Evolutionary conservation across 2,888 invertebrate species (phyloP).

Genomic region (Reticulitermes lucifugus): DNA sequence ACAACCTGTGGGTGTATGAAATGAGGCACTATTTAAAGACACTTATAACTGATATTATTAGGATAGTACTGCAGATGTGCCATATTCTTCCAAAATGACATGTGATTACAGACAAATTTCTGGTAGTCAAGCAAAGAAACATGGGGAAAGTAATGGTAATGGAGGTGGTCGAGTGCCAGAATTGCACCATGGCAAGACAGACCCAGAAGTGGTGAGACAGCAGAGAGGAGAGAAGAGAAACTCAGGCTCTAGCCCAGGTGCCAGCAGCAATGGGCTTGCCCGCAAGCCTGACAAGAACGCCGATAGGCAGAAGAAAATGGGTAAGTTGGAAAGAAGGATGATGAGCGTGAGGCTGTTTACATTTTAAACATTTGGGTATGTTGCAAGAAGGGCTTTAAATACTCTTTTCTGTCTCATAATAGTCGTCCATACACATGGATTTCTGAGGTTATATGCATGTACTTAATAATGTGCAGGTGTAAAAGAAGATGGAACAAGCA

Average conservation of each 20-base stretch:
- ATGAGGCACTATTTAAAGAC: no score
- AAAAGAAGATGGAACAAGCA: slow-evolving; percentile 56
- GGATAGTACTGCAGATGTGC: no score
- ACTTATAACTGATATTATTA: no score
- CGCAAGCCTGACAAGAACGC: slow-evolving; percentile 51
- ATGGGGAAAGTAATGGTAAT: slow-evolving; percentile 60
- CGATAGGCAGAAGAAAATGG: slow-evolving; percentile 51
- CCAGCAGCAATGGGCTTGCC: slow-evolving; percentile 57
- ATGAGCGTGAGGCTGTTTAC: no score
- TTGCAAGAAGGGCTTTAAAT: no score
- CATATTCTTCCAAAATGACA: no score
- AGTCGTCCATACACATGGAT: no score
- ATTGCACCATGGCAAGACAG: slow-evolving; percentile 54
- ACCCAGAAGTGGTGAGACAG: slow-evolving; percentile 55
- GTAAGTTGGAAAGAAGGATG: slow-evolving; percentile 36
- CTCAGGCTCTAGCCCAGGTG: slow-evolving; percentile 46
- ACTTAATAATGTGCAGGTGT: slow-evolving; percentile 48
- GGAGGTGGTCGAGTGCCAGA: slow-evolving; percentile 56
- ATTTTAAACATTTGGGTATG: no score
- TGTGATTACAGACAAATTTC: slow-evolving; percentile 58
- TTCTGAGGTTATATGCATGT: no score
- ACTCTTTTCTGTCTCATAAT: no score
- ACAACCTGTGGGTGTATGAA: no score
- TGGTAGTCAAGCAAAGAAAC: slow-evolving; percentile 66
- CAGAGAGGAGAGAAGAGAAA: slow-evolving; percentile 57